Conservation (phyloP, 2,113 vertebrate species). For the Xenopus tropicalis region DNA sequence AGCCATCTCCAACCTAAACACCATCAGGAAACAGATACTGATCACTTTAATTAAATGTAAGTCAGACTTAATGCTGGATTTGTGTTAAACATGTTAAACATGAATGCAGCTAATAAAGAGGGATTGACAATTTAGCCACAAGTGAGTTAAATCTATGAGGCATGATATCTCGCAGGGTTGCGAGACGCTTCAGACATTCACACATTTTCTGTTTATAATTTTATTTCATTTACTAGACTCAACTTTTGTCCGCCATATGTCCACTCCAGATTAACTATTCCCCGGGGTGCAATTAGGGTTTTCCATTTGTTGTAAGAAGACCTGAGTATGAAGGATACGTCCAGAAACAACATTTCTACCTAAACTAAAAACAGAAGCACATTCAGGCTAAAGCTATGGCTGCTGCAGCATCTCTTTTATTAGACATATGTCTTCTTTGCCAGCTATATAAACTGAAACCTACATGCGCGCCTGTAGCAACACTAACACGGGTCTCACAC, state of each 20-base stretch:
- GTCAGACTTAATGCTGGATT: no score
- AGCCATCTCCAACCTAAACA: not conserved
- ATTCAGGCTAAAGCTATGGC: conserved; percentile 77
- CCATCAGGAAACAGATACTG: conserved; percentile 29
- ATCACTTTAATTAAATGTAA: conserved; percentile 33
- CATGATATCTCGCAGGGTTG: conserved; percentile 50
- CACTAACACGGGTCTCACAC: no score
- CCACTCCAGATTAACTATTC: conserved; percentile 85
- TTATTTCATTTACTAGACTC: conserved; percentile 77
- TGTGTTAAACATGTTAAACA: conserved; percentile 4
- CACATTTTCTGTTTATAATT: conserved; percentile 79
- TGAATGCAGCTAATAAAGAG: conserved; percentile 48
- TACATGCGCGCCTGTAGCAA: conserved; percentile 60
- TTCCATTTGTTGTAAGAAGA: conserved; percentile 97
- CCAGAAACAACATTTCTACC: conserved; percentile 94
- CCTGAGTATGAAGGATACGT: conserved; percentile 82
- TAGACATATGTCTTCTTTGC: conserved; percentile 72
- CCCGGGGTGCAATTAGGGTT: conserved; percentile 86
- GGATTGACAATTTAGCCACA: conserved; percentile 48
- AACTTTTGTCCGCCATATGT: conserved; percentile 92
- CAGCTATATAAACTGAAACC: conserved; percentile 74
- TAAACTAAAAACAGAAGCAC: conserved; percentile 91
- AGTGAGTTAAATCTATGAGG: conserved; percentile 48
- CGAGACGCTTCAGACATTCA: conserved; percentile 73
- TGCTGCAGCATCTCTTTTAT: conserved; percentile 86